These are phyloP conservation scores for Synanthedon tipuliformis DNA, from an alignment of 2,888 invertebrate species.

Conservation along the genomic window DNA sequence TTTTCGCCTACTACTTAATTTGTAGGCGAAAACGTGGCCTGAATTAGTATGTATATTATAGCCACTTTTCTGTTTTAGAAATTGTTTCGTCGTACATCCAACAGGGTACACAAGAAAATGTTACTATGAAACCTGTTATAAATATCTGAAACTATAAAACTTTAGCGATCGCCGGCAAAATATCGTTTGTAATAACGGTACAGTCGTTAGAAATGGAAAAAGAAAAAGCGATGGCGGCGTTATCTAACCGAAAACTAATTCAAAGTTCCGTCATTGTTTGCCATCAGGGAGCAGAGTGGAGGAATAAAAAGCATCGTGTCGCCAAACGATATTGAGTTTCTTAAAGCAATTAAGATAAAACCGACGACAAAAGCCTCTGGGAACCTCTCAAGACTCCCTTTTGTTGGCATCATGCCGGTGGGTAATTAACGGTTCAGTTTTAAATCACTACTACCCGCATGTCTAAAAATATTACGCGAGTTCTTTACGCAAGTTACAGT, in stretches of 20 bases:
- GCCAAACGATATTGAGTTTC: conserved; percentile 65
- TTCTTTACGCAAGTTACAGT: too few species aligned
- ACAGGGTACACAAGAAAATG: background rate
- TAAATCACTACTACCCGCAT: conserved; percentile 35
- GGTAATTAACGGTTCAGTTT: conserved; percentile 44
- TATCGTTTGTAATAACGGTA: conserved; percentile 35
- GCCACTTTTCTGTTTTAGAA: too few species aligned
- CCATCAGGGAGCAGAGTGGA: conserved; percentile 37
- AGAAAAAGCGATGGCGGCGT: conserved; percentile 17
- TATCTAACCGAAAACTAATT: conserved; percentile 63
- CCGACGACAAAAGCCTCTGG: conserved; percentile 50
- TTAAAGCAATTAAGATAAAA: conserved; percentile 67
- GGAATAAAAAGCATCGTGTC: conserved; percentile 65
- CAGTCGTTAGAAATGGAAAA: conserved; percentile 23
- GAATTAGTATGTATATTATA: too few species aligned
- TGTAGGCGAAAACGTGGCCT: too few species aligned
- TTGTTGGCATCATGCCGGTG: conserved; percentile 31
- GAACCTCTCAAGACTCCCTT: conserved; percentile 27
- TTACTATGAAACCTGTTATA: conserved; percentile 8
- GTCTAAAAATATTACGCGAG: background rate
- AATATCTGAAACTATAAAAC: conserved; percentile 32
- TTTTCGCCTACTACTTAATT: too few species aligned
- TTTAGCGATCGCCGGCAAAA: conserved; percentile 31
- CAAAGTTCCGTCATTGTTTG: conserved; percentile 61
- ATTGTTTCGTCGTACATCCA: too few species aligned